Evolutionary conservation across 2,888 invertebrate genomes (phyloP).

Genomic region (Lottia gigantea): DNA sequence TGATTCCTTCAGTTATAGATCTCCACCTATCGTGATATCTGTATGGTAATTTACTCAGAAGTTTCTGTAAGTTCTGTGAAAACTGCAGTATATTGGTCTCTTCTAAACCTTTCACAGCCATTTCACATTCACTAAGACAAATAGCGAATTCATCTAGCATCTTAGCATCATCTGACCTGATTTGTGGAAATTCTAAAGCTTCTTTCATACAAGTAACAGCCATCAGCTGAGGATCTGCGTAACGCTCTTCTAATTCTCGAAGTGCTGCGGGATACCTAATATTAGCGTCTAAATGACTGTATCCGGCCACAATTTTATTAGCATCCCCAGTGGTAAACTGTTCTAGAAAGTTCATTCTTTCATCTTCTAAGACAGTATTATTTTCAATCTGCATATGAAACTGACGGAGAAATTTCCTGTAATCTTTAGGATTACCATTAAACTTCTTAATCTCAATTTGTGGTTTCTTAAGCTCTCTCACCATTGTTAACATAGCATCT

Average conservation of each 20-base stretch:
- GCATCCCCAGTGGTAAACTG: constrained; percentile 26
- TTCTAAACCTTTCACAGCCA: neutral
- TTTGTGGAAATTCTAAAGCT: constrained; percentile 4
- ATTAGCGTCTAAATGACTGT: constrained; percentile 16
- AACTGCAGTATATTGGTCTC: neutral
- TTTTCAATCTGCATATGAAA: constrained; percentile 16
- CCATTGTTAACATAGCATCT: neutral
- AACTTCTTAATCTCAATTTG: neutral
- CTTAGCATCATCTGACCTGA: neutral
- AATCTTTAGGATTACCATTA: neutral
- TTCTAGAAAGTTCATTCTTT: constrained; percentile 25
- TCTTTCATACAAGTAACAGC: neutral
- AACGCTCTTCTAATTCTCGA: neutral
- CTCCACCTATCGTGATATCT: neutral
- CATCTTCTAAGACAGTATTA: constrained; percentile 17
- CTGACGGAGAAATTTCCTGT: constrained; percentile 13
- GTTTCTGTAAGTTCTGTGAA: neutral
- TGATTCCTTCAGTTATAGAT: neutral
- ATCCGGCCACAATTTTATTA: constrained; percentile 21
- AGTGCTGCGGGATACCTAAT: constrained; percentile 19
- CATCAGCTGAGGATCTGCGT: neutral
- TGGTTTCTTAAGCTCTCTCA: neutral
- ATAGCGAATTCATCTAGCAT: neutral
- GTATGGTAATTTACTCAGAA: neutral
- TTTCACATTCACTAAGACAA: neutral